phyloP scores from a whole-genome alignment of 1,140 invertebrate genomes.

The Brachionus sp. region DNA sequence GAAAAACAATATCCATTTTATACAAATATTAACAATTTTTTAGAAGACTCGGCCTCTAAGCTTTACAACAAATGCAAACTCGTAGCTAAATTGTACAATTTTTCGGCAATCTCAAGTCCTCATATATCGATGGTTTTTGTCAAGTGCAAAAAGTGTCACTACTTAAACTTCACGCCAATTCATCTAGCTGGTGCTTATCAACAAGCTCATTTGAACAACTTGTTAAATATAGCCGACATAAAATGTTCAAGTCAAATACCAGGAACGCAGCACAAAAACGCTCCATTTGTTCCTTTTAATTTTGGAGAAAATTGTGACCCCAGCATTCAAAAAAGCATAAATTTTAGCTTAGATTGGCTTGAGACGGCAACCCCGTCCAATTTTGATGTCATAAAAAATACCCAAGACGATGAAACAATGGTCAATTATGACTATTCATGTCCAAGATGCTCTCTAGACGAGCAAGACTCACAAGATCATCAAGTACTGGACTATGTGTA shows the following conservation, averaged over 20 bases:
- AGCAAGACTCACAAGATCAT: background rate
- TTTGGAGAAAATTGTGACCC: background rate
- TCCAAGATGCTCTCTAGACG: background rate
- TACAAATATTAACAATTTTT: background rate
- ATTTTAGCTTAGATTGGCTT: conserved; percentile 23
- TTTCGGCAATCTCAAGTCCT: background rate
- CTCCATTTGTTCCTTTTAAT: background rate
- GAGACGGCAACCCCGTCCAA: background rate
- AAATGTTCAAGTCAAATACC: background rate
- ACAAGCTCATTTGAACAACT: background rate
- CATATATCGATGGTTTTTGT: background rate
- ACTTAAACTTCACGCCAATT: conserved; percentile 14
- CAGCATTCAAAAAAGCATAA: background rate
- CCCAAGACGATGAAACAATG: background rate
- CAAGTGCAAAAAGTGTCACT: conserved; percentile 9
- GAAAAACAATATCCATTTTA: background rate
- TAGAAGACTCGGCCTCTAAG: background rate
- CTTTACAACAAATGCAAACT: background rate
- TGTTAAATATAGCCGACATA: background rate
- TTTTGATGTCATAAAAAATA: background rate
- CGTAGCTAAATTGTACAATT: conserved; percentile 11
- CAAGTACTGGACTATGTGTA: conserved; percentile 10
- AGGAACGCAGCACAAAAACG: background rate
- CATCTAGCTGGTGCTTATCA: conserved; percentile 2
- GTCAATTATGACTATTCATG: background rate